Base-by-base conservation (phyloP, 2,888 invertebrate species). In the Leucophenga maculata region DNA sequence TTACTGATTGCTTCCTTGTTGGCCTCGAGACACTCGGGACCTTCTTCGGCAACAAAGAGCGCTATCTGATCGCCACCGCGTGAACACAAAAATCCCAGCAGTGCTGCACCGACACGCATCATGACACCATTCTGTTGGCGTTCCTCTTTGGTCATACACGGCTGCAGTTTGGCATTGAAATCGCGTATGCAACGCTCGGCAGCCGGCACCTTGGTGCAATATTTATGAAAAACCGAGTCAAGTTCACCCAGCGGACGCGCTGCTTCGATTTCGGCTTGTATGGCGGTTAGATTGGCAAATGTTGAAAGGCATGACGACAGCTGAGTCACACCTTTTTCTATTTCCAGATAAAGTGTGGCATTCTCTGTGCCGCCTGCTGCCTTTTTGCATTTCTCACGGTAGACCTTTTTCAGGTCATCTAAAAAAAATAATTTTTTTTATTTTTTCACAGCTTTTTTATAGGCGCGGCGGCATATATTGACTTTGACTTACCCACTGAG, bases 11-110 rank as follows among this genome's bases (percentile, higher is more conserved):
- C 91, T 6, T 91, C 90, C 72, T 90, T 90, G 75, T 93, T 92
- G 4, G 90, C 90, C 69, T 90, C 83, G 75, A 95, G 89, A 79
- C 95, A 95, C 83, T 94, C 93, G 14, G 93, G 92, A 0, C 95
- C 95, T 31, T 93, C 92, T 81, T 94, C 94, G n/a, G 95, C 93
- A 55, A 95, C 93, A 84, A 95, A 95, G 77, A 95, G 89, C 0
- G 95, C 95, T 76, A 95, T 92, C 77, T 94, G 92, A 87, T 95
- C 94, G 11, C 95, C 95, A 78, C 94, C 94, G 76, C 94, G 94
- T 75, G 90, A 91, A 84, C 95, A 95, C 69, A 93, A 89, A 83
- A 95, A 95, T 71, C 92, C 91, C 0, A 93, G 88, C 1, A 95
- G 87, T 57, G 93, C 92, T 18, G 92, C 90, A 0, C 93, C 91